Evolutionary conservation across 2,888 invertebrate species (phyloP), one percentile per base, ranked within the genome.

Genomic region (Sclerodermus sp.): DNA sequence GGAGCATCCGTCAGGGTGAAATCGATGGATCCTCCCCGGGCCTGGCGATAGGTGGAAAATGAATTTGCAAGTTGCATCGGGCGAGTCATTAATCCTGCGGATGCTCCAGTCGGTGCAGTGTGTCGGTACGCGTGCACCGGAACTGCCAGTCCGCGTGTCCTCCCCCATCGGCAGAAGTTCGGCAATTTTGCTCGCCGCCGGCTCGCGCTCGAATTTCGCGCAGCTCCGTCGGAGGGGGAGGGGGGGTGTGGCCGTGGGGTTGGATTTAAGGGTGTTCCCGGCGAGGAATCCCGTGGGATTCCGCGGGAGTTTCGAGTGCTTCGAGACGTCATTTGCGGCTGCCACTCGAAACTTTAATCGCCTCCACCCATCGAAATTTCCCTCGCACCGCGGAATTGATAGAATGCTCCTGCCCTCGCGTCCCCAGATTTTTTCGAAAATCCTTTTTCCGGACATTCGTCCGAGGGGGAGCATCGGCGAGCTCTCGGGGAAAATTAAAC

Each of bases 331-430:
- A 31, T 52, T 50, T 47, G 49, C 49, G 48, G 42, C 46, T 41
- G 41, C 42, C 48, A 16, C 46, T 42, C 48, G 47, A 55, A 54
- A 51, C 49, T 58, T 53, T 55, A 52, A 61, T 60, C 53, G 55
- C 30, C 42, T 38, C 45, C 37, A 49, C 47, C 40, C 41, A 17
- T 16, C 13, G 38, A 45, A 41, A 15, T 39, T 51, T 45, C 34
- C 41, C 30, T 18, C 51, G 30, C 15, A 14, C 2, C 16, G 38
- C 38, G 17, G 41, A 41, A n/a, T 23, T 18, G 23, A 18, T 5
- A 23, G 1, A 1, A 3, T 6, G 13, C 23, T n/a, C n/a, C n/a
- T n/a, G n/a, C n/a, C n/a, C n/a, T n/a, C n/a, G n/a, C n/a, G n/a
- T n/a, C n/a, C n/a, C n/a, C n/a, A n/a, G n/a, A n/a, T n/a, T n/a